Conservation (phyloP, 1,140 invertebrate species). For the Cheumatopsyche charites region DNA sequence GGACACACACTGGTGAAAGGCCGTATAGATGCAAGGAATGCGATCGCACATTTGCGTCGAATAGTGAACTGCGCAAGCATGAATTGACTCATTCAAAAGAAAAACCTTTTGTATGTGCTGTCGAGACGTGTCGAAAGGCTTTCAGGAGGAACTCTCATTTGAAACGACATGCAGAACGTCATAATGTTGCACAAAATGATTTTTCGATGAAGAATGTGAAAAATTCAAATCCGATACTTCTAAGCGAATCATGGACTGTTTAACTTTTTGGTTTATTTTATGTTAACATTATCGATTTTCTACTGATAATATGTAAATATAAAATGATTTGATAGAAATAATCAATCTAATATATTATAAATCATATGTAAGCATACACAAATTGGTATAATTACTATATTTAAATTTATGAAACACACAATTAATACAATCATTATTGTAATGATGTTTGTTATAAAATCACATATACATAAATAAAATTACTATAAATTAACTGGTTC, state of each 20-base stretch:
- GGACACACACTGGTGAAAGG: slow-evolving; percentile 50
- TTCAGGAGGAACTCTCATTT: slow-evolving; percentile 43
- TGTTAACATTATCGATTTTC: too few relatives aligned
- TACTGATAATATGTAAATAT: too few relatives aligned
- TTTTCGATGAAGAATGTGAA: background rate
- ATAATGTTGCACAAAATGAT: background rate
- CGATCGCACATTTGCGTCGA: slow-evolving; percentile 49
- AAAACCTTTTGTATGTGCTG: slow-evolving; percentile 64
- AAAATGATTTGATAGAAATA: too few relatives aligned
- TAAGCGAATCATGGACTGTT: background rate
- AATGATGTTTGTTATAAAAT: too few relatives aligned
- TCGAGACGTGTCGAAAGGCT: slow-evolving; percentile 32
- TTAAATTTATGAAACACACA: too few relatives aligned
- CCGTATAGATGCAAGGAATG: slow-evolving; percentile 50
- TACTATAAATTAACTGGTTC: too few relatives aligned
- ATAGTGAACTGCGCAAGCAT: slow-evolving; percentile 62
- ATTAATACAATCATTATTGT: too few relatives aligned
- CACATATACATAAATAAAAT: too few relatives aligned
- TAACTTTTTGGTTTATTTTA: background rate
- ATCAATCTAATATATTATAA: too few relatives aligned
- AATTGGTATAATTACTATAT: too few relatives aligned
- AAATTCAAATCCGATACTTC: background rate
- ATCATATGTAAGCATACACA: too few relatives aligned
- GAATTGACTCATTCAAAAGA: slow-evolving; percentile 61
- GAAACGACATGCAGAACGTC: slow-evolving; percentile 42